These are phyloP conservation scores for Zygogramma bicolorata DNA, from an alignment of 2,888 invertebrate genomes.

Conservation along the genomic window DNA sequence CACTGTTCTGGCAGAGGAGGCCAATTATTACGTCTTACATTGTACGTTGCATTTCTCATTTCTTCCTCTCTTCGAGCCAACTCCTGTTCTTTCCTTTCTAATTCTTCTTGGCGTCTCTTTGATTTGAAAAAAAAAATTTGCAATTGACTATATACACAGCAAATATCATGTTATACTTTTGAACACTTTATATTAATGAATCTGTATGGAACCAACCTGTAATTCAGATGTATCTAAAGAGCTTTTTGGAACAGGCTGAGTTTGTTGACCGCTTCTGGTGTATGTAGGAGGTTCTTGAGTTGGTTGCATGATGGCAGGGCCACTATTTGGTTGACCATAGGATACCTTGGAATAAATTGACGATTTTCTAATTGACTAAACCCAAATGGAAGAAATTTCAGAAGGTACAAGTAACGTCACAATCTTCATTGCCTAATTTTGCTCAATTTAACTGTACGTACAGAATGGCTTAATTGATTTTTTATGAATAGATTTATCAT, in stretches of 20 bases:
- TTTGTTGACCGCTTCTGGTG: conserved; percentile 73
- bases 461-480: too few species aligned
- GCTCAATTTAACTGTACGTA: too few species aligned
- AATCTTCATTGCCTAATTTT: too few species aligned
- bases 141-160: background rate
- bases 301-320: conserved; percentile 88
- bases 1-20: conserved; percentile 95
- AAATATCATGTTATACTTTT: too few species aligned
- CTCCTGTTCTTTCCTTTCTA: conserved; percentile 93
- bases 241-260: conserved; percentile 67
- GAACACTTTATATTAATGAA: too few species aligned
- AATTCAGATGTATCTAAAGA: conserved; percentile 79
- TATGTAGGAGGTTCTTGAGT: conserved; percentile 78
- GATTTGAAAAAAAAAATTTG: background rate
- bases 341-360: too few species aligned
- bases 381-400: too few species aligned
- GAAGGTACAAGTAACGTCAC: too few species aligned
- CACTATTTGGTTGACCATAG: conserved; percentile 66
- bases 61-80: conserved; percentile 90
- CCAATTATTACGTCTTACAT: conserved; percentile 93
- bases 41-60: conserved; percentile 73
- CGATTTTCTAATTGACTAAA: too few species aligned
- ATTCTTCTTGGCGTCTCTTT: conserved; percentile 87
- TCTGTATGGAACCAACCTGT: conserved; percentile 70
- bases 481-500: too few species aligned